phyloP scores from a whole-genome alignment of 2,888 invertebrate genomes.

The Drosophila fulvimacula region DNA sequence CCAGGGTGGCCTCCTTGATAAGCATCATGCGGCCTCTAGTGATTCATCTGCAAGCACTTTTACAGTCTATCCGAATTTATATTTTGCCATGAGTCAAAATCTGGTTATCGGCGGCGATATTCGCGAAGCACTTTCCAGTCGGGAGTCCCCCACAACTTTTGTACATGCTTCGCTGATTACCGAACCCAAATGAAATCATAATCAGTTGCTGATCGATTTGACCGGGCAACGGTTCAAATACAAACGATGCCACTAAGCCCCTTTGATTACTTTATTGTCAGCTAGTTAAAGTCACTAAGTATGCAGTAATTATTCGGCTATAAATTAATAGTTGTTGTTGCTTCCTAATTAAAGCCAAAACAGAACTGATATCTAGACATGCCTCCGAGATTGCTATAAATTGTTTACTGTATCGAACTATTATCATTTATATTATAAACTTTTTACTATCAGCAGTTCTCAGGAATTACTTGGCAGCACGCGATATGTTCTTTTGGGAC shows the following conservation, averaged over 20 bases:
- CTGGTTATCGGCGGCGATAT: slow-evolving; percentile 10
- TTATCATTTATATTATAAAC: neutral
- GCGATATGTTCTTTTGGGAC: neutral
- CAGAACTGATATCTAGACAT: neutral
- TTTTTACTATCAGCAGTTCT: neutral
- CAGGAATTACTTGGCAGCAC: neutral
- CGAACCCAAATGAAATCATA: neutral
- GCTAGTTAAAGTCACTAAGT: slow-evolving; percentile 1
- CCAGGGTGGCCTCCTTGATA: neutral
- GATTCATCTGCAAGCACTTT: slow-evolving; percentile 16
- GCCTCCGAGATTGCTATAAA: neutral
- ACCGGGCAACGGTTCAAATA: slow-evolving; percentile 1
- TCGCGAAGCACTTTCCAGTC: neutral
- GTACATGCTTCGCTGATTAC: slow-evolving; percentile 23
- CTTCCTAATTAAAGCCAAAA: neutral
- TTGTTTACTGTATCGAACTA: neutral
- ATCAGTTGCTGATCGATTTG: slow-evolving; percentile 1
- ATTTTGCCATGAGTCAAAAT: slow-evolving; percentile 35
- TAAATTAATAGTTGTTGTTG: neutral
- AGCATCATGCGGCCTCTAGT: slow-evolving; percentile 2
- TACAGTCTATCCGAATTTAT: neutral
- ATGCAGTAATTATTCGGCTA: slow-evolving; percentile 3
- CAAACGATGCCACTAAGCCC: neutral
- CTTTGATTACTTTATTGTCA: slow-evolving; percentile 11
- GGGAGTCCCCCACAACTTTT: slow-evolving; percentile 63